Conservation (phyloP, 1,140 invertebrate species). For the Plutomurus gul region DNA sequence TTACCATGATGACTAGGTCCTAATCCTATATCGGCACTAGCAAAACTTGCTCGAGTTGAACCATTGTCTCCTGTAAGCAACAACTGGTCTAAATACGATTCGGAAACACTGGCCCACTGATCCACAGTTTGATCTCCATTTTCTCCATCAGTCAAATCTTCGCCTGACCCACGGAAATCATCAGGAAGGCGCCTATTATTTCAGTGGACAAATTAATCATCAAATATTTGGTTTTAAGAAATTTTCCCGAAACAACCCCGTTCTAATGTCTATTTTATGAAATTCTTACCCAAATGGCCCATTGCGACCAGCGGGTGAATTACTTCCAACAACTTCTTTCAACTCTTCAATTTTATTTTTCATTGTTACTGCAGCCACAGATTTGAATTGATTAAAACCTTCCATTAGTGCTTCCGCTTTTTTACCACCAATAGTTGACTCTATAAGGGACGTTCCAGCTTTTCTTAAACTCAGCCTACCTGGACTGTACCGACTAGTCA, state of each 20-base stretch:
- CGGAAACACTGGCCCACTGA: constrained; percentile 53
- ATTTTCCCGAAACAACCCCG: not conserved
- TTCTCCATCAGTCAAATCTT: constrained; percentile 35
- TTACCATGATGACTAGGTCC: constrained; percentile 36
- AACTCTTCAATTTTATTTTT: constrained; percentile 90
- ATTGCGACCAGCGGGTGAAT: constrained; percentile 66
- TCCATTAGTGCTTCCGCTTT: constrained; percentile 86
- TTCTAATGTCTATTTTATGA: too few relatives aligned
- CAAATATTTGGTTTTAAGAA: not conserved
- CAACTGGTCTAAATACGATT: constrained; percentile 51
- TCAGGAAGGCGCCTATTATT: constrained; percentile 13
- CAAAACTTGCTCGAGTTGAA: constrained; percentile 47
- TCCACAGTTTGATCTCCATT: constrained; percentile 33
- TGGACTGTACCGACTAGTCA: constrained; percentile 80
- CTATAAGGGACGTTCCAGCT: constrained; percentile 58
- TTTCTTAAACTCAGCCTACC: constrained; percentile 75
- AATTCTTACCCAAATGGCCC: constrained; percentile 50
- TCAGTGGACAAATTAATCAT: not conserved
- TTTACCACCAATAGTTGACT: constrained; percentile 62
- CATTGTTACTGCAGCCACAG: constrained; percentile 76
- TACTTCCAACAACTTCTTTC: constrained; percentile 86
- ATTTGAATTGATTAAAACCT: constrained; percentile 81
- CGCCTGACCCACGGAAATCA: constrained; percentile 27
- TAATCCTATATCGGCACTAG: constrained; percentile 28
- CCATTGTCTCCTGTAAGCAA: constrained; percentile 21